phyloP scores from a whole-genome alignment of 1,140 invertebrate genomes.

The Drosophila gunungcola region DNA sequence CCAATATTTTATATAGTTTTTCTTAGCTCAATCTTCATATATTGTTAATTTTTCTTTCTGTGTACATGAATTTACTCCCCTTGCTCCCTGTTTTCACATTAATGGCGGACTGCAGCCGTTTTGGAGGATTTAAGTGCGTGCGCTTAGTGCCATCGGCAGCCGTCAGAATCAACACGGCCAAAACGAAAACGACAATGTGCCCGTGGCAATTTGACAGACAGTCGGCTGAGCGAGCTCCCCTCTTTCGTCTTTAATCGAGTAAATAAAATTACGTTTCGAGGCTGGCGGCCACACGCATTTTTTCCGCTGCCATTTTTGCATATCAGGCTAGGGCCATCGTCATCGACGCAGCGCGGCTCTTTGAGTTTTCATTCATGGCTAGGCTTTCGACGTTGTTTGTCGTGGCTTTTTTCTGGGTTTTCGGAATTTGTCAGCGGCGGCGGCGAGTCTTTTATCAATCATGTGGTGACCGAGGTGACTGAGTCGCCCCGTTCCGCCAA shows the following conservation, averaged over 20 bases:
- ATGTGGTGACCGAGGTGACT: conserved; percentile 65
- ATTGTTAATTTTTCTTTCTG: background rate
- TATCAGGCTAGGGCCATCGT: conserved; percentile 49
- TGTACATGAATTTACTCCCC: background rate
- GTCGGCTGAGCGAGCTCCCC: conserved; percentile 37
- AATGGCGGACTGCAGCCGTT: conserved; percentile 58
- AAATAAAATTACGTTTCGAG: conserved; percentile 78
- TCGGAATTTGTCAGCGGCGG: conserved; percentile 69
- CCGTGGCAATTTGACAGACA: conserved; percentile 69
- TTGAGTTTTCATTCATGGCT: conserved; percentile 78
- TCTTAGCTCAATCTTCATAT: no score
- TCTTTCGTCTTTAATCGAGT: conserved; percentile 40
- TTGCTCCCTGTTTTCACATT: conserved; percentile 27
- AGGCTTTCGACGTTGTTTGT: conserved; percentile 58
- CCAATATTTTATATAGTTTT: no score
- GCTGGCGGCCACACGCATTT: conserved; percentile 74
- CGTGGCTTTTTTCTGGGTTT: conserved; percentile 48
- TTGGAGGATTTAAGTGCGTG: conserved; percentile 75
- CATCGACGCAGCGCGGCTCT: conserved; percentile 57
- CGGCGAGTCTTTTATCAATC: conserved; percentile 76
- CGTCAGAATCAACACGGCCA: conserved; percentile 74
- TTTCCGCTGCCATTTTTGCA: conserved; percentile 55
- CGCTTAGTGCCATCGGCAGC: conserved; percentile 78
- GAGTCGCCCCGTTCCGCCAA: conserved; percentile 67
- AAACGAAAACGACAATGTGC: conserved; percentile 28